Conservation (phyloP, 2,888 invertebrate genomes). For the Agrilus cyanescens region DNA sequence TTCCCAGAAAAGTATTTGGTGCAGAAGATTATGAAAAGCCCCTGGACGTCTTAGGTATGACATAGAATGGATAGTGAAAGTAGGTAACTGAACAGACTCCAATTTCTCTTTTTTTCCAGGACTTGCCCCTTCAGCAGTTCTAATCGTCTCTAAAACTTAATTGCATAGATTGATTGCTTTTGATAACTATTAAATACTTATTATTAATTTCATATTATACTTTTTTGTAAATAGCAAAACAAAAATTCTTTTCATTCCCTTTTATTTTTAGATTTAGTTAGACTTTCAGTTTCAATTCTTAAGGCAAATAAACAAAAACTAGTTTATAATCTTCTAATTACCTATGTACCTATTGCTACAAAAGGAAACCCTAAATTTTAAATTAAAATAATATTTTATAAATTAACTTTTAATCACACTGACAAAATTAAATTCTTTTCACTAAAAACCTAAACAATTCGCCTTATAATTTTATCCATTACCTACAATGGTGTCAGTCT, state of each 20-base stretch:
- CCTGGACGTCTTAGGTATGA: slow-evolving; percentile 64
- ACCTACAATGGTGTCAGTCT: slow-evolving; percentile 19
- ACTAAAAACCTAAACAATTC: too few species aligned
- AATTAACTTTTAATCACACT: too few species aligned
- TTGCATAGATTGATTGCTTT: slow-evolving; percentile 6
- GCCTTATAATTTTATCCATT: too few species aligned
- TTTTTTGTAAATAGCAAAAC: slow-evolving; percentile 1
- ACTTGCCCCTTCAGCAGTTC: slow-evolving; percentile 72
- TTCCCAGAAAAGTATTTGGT: slow-evolving; percentile 78
- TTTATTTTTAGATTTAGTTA: neutral
- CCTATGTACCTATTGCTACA: too few species aligned
- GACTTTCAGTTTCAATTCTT: too few species aligned
- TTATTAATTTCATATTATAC: neutral
- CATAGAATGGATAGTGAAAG: slow-evolving; percentile 1
- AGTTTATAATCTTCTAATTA: too few species aligned
- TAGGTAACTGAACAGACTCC: neutral
- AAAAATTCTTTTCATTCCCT: too few species aligned
- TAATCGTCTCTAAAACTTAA: slow-evolving; percentile 57
- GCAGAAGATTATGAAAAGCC: slow-evolving; percentile 83
- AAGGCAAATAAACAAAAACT: too few species aligned
- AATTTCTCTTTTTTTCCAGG: slow-evolving; percentile 41
- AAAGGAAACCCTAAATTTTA: too few species aligned
- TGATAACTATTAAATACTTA: slow-evolving; percentile 1
- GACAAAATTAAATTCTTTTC: too few species aligned
- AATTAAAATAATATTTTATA: too few species aligned